These are phyloP conservation scores for Monopis laevigella DNA, from an alignment of 2,888 invertebrate genomes.

Conservation along the genomic window DNA sequence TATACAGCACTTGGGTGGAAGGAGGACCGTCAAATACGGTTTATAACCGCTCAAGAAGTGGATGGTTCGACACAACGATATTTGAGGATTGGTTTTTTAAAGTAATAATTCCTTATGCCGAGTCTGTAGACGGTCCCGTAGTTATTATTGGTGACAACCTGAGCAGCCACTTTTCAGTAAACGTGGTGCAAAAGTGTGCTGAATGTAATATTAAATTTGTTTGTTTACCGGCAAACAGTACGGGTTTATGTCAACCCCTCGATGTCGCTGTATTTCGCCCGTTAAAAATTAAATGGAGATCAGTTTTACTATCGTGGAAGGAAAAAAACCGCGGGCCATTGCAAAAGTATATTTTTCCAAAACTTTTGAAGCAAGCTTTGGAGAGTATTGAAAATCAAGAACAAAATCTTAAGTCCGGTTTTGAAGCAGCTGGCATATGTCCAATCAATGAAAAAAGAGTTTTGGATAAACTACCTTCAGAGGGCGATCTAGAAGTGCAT, in stretches of 20 bases:
- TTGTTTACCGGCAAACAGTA: background rate
- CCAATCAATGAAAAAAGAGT: background rate
- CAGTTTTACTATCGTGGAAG: background rate
- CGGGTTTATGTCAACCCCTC: background rate
- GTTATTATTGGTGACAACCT: background rate
- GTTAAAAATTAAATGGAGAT: background rate
- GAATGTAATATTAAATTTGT: background rate
- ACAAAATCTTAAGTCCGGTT: background rate
- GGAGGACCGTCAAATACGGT: constrained; percentile 13
- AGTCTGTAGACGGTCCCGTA: background rate
- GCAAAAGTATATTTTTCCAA: background rate
- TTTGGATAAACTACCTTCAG: background rate
- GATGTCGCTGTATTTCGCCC: background rate
- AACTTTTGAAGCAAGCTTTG: too few relatives aligned
- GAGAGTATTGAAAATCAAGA: background rate
- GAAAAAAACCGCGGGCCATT: background rate
- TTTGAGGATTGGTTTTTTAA: constrained; percentile 18
- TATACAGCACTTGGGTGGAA: constrained; percentile 15
- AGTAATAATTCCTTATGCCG: background rate
- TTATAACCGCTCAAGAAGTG: constrained; percentile 14
- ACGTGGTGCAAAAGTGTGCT: background rate
- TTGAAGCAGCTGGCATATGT: background rate
- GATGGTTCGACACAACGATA: constrained; percentile 16
- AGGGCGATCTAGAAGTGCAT: background rate
- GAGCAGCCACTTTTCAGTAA: background rate